These are phyloP conservation scores for Hesperia comma DNA, from an alignment of 2,888 invertebrate species.

Conservation along the genomic window DNA sequence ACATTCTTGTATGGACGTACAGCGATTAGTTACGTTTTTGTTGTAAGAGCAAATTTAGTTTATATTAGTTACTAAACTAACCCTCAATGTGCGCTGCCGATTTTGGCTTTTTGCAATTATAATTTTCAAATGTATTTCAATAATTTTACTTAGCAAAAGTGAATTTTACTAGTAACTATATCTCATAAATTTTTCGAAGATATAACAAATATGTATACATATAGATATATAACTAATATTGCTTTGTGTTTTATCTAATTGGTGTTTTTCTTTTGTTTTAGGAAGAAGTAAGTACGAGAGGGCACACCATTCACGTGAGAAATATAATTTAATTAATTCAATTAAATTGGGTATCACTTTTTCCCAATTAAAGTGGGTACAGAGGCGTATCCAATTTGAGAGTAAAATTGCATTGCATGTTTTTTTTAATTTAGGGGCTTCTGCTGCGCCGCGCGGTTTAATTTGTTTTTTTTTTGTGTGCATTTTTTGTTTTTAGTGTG, in stretches of 20 bases:
- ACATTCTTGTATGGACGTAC: too few relatives aligned
- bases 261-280: slow-evolving; percentile 73
- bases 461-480: background rate
- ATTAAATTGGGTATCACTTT: slow-evolving; percentile 28
- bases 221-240: background rate
- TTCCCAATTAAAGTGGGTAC: slow-evolving; percentile 23
- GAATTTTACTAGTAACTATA: too few relatives aligned
- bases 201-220: background rate
- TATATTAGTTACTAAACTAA: too few relatives aligned
- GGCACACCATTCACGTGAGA: slow-evolving; percentile 75
- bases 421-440: background rate
- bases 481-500: slow-evolving; percentile 1
- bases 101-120: too few relatives aligned
- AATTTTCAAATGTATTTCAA: background rate
- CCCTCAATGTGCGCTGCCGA: too few relatives aligned
- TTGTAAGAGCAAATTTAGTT: too few relatives aligned
- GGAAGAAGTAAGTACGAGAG: slow-evolving; percentile 83
- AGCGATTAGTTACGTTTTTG: too few relatives aligned
- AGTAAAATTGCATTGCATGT: slow-evolving; percentile 10
- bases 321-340: slow-evolving; percentile 48
- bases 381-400: slow-evolving; percentile 24
- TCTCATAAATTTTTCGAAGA: background rate
- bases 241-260: slow-evolving; percentile 38
- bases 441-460: background rate
- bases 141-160: background rate